Percentiles rank a stretch among this genome's conserved stretches.
Evolutionary conservation across 2,113 vertebrate species (phyloP).

Genomic region (Actenoides hombroni): DNA sequence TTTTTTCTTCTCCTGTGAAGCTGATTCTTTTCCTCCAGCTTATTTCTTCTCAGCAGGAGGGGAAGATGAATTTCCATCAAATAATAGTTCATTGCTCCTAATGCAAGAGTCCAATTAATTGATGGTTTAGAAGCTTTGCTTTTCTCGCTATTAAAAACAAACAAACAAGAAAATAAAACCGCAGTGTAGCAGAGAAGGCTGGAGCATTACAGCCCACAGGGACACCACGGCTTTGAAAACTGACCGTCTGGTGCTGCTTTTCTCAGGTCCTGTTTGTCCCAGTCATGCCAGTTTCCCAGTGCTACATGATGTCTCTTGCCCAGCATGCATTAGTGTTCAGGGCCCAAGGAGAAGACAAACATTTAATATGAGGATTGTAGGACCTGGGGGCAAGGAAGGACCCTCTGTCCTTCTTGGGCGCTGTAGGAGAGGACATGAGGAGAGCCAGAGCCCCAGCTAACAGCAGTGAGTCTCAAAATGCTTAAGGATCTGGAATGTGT

Average conservation of each 20-base stretch:
- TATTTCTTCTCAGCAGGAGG: conserved; percentile 54
- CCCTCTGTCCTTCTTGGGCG: background rate
- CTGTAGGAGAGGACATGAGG: rapidly evolving
- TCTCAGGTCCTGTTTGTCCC: background rate
- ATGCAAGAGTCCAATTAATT: conserved; percentile 55
- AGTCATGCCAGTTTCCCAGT: background rate
- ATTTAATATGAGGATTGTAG: rapidly evolving
- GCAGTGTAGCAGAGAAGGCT: background rate
- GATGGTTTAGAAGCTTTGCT: conserved; percentile 44
- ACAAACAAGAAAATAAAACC: background rate
- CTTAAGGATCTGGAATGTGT: background rate
- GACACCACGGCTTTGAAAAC: rapidly evolving
- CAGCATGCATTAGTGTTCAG: rapidly evolving
- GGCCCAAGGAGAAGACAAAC: background rate
- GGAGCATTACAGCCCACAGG: background rate
- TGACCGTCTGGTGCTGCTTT: background rate
- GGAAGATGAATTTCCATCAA: conserved; percentile 43
- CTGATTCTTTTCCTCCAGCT: conserved; percentile 1
- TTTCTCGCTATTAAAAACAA: background rate
- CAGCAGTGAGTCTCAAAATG: background rate
- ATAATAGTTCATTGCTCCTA: conserved; percentile 31
- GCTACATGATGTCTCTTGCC: background rate
- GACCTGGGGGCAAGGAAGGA: background rate
- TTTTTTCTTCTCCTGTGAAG: background rate
- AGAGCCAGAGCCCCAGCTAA: background rate